A percentile compares a stretch with the other conserved stretches of the same genome.
phyloP scores from a whole-genome alignment of 2,797 vertebrate genomes.

The Microcaecilia unicolor region DNA sequence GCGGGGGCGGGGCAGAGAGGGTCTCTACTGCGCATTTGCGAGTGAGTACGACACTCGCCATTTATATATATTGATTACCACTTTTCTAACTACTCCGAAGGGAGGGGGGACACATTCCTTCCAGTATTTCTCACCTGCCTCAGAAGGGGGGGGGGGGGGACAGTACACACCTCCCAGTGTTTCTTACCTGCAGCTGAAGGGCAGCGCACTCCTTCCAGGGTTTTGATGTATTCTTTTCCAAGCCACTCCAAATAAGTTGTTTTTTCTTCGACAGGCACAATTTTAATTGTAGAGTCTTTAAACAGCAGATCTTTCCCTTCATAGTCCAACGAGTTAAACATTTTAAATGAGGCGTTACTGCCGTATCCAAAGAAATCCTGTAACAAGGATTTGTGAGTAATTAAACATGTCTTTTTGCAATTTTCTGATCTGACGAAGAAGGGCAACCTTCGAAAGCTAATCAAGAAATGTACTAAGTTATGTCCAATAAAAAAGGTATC shows the following conservation, averaged over 20 bases:
- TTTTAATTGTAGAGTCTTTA: slow-evolving; percentile 72
- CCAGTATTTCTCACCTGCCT: slow-evolving; percentile 45
- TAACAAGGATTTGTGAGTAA: slow-evolving; percentile 1
- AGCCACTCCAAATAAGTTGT: slow-evolving; percentile 77
- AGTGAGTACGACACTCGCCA: too few relatives aligned
- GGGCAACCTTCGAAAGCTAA: too few relatives aligned
- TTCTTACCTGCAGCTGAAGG: slow-evolving; percentile 33
- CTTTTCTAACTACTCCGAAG: too few relatives aligned
- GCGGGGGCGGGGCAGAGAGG: too few relatives aligned
- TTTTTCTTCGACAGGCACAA: slow-evolving; percentile 63
- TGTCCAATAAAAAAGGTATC: too few relatives aligned
- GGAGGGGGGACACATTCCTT: slow-evolving; percentile 62
- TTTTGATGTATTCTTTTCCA: slow-evolving; percentile 67
- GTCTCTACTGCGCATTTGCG: too few relatives aligned
- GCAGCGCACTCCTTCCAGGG: slow-evolving; percentile 65
- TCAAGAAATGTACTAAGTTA: too few relatives aligned
- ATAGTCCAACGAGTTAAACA: slow-evolving; percentile 81
- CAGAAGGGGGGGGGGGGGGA: too few relatives aligned
- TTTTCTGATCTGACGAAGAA: too few relatives aligned
- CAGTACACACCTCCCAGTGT: background rate
- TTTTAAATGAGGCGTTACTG: slow-evolving; percentile 62
- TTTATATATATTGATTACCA: too few relatives aligned
- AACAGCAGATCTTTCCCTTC: slow-evolving; percentile 77
- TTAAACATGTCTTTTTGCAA: too few relatives aligned
- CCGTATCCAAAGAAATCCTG: slow-evolving; percentile 70